Base-by-base conservation (phyloP, 2,888 invertebrate genomes). In the Trachelus tabidus region DNA sequence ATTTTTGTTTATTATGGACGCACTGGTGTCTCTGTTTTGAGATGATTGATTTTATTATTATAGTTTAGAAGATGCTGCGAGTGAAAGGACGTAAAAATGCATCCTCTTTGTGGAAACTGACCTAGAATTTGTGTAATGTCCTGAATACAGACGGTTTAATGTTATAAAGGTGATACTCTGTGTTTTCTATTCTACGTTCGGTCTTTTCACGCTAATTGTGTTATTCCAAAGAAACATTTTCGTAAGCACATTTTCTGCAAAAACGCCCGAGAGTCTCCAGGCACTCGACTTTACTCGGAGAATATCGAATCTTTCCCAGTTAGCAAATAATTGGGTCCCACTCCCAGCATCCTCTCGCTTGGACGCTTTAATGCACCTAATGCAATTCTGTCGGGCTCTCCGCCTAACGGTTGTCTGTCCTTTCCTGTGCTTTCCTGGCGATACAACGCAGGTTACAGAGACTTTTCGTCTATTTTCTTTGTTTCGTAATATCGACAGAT, bases 281-380 rank as follows among this genome's bases (percentile, higher is more conserved):
- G 56, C 56, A 56, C 56, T 56, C 56, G 56, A 15, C 23, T 56
- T 56, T 23, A 56, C 56, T 81, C 80, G 81, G 82, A 83, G 84
- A 86, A 85, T 83, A 83, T 79, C 81, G 79, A 83, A 79, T 82
- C 79, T 82, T 82, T 80, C 75, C 82, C 82, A 85, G 85, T 86
- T 87, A 81, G 81, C 81, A 80, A 87, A 87, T 88, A 88, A 88
- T 88, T 88, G 85, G 83, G 83, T 84, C 82, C 80, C 80, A 82
- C 79, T 81, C 79, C 84, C 81, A 83, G 81, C 77, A 77, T 80
- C 82, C 79, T 82, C 82, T 75, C 79, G 77, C 79, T 80, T 76
- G 83, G 81, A 83, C 85, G 81, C 83, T 83, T 85, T 87, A 87
- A 86, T 87, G 85, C 86, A 85, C 82, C 87, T 89, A 89, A 89